Evolutionary conservation across 2,797 vertebrate species (phyloP), one percentile per base, ranked within the genome.

Genomic region (Ptychadena robeensis): DNA sequence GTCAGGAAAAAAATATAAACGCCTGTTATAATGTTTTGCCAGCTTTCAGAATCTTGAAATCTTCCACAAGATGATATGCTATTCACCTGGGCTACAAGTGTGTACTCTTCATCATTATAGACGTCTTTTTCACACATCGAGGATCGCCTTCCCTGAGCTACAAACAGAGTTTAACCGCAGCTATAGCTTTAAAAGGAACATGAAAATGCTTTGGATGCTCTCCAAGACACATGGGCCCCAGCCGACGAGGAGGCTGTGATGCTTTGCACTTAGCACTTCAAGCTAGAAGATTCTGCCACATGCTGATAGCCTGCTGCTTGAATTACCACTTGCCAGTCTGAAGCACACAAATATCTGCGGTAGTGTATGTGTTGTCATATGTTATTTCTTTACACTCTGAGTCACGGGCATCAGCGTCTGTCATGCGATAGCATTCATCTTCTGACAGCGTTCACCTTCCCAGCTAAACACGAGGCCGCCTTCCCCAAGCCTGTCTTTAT

Each of bases 251-350:
- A 81, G 79, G 83, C 83, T 80, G 78, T 71, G 83, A 75, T 85
- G 78, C 71, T 74, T 84, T 84, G 76, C 83, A 80, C 72, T 85
- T 85, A 85, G 83, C 78, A 85, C 83, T 85, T 85, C 78, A 85
- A 85, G 83, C 72, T 75, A 80, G 66, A 66, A 80, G 83, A 75
- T 76, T 69, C 72, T 85, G 83, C 83, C 78, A 81, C 83, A 85
- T 85, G 83, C 83, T 85, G 83, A 85, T 80, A 80, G 72, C 83
- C 83, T 85, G 83, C 83, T 85, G 83, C 78, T 80, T 80, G 83
- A 85, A 85, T 85, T 85, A 85, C 83, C 83, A 85, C 83, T 85
- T 85, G 83, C 83, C 83, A 80, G 83, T 85, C 78, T 85, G 83
- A 80, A 85, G 78, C 83, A 65, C 83, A 81, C 78, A 81, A 85